Conservation (phyloP, 1,140 invertebrate species). For the roundworm (Caenorhabditis elegans) region WBcel235 BX284606.5:418501-419000, state of each 20-base stretch:
- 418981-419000: no score
- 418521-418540: conserved; percentile 41
- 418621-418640: conserved; percentile 30
- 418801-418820: conserved; percentile 46
- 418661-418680: background rate
- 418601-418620: conserved; percentile 3
- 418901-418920: no score
- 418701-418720: conserved; percentile 36
- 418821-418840: background rate
- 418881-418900: no score
- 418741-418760: conserved; percentile 23
- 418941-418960: no score
- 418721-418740: background rate
- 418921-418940: no score
- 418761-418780: conserved; percentile 2
- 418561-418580: background rate
- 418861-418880: no score
- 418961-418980: no score
- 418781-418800: conserved; percentile 39
- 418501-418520: conserved; percentile 38
- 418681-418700: conserved; percentile 34
- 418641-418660: conserved; percentile 7
- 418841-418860: no score
- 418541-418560: background rate
- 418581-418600: background rate